phyloP scores from a whole-genome alignment of 1,140 invertebrate species.

The Cheumatopsyche charites region DNA sequence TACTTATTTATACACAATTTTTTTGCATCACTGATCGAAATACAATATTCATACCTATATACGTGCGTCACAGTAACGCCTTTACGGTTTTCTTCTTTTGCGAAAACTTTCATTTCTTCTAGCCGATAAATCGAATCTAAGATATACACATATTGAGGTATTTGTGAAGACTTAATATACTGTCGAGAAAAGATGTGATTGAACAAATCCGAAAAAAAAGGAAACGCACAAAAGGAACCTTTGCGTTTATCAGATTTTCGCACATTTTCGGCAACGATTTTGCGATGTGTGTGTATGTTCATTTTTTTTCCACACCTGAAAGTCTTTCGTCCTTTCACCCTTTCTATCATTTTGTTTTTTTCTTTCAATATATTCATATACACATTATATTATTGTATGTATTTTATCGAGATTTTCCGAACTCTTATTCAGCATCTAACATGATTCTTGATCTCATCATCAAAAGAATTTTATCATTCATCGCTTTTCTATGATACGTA shows the following conservation, averaged over 20 bases:
- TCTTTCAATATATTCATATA: not conserved
- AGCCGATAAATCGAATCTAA: not conserved
- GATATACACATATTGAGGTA: not conserved
- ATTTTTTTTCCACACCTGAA: constrained; percentile 8
- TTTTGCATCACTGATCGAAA: no score
- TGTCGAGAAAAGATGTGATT: not conserved
- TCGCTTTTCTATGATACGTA: no score
- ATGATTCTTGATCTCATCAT: no score
- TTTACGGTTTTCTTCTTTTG: no score
- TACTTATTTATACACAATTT: no score
- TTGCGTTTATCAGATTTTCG: constrained; percentile 13
- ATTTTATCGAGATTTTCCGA: not conserved
- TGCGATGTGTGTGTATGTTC: not conserved
- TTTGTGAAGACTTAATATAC: no score
- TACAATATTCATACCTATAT: no score
- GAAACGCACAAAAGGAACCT: constrained; percentile 5
- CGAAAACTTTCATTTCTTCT: not conserved
- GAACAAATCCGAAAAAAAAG: constrained; percentile 17
- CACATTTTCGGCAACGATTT: constrained; percentile 7
- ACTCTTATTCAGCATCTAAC: not conserved
- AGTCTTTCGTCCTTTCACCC: not conserved
- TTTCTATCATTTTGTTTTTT: constrained; percentile 13
- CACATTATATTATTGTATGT: no score
- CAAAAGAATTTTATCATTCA: no score
- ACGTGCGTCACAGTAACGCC: no score